Percentiles rank a stretch among this genome's conserved stretches.
Conservation (phyloP, 2,888 invertebrate species). For the Ennomos fuscantarius region DNA sequence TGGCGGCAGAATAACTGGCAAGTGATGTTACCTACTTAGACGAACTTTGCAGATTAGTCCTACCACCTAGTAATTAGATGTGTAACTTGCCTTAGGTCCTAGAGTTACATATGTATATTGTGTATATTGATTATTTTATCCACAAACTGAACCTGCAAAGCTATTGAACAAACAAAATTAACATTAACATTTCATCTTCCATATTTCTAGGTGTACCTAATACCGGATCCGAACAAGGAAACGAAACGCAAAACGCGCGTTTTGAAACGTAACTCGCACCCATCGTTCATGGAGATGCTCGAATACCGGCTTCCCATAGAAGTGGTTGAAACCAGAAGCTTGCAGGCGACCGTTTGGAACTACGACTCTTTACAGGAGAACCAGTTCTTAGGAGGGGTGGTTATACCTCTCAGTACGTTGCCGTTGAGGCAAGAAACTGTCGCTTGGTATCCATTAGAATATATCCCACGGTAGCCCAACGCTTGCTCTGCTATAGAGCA, state of each 20-base stretch:
- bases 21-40: no score
- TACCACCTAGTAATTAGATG: no score
- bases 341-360: conserved; percentile 98
- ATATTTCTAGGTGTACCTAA: conserved; percentile 88
- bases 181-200: no score
- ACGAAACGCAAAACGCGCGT: conserved; percentile 99
- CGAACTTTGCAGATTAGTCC: no score
- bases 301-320: conserved; percentile 95
- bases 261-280: conserved; percentile 95
- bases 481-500: conserved; percentile 69
- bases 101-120: no score
- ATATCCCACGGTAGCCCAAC: conserved; percentile 78
- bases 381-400: conserved; percentile 96
- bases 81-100: no score
- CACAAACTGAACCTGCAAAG: no score
- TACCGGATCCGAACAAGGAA: conserved; percentile 95
- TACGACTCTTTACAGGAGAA: conserved; percentile 97
- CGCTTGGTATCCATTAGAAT: conserved; percentile 93
- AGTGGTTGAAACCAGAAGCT: conserved; percentile 88
- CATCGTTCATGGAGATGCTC: conserved; percentile 99
- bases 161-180: no score
- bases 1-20: no score
- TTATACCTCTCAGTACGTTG: conserved; percentile 89
- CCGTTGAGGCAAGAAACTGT: conserved; percentile 91
- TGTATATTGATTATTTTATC: no score